Conservation (phyloP, 2,888 invertebrate species). For the Mythimna albipuncta region DNA sequence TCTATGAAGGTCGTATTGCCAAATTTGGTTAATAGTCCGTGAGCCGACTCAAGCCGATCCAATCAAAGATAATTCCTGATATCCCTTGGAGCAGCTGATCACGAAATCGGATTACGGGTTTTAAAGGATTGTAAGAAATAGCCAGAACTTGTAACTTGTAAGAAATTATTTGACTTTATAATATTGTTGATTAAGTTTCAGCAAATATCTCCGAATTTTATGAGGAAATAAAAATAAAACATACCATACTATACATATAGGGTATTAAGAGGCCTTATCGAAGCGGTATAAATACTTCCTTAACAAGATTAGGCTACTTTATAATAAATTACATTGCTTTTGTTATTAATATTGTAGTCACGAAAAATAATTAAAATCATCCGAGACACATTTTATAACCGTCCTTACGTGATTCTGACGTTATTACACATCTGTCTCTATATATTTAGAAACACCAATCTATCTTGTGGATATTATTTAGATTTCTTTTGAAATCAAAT, state of each 20-base stretch:
- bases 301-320: background rate
- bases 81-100: background rate
- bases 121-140: background rate
- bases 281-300: background rate
- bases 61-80: constrained; percentile 25
- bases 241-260: background rate
- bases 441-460: too few relatives aligned
- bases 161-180: background rate
- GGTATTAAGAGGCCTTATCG: background rate
- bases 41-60: constrained; percentile 10
- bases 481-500: too few relatives aligned
- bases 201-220: background rate
- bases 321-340: background rate
- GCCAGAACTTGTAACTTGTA: background rate
- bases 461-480: too few relatives aligned
- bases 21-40: constrained; percentile 28
- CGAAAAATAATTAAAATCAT: background rate
- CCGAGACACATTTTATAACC: too few relatives aligned
- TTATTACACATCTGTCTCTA: too few relatives aligned
- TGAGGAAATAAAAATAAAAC: constrained; percentile 2
- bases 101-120: background rate
- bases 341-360: background rate
- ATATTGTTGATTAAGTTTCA: too few relatives aligned
- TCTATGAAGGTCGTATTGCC: constrained; percentile 22
- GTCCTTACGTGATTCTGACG: too few relatives aligned